Percentiles rank a stretch among this genome's conserved stretches.
These are phyloP conservation scores for Ptychoptera albimana DNA, from an alignment of 2,888 invertebrate genomes.

Conservation along the genomic window DNA sequence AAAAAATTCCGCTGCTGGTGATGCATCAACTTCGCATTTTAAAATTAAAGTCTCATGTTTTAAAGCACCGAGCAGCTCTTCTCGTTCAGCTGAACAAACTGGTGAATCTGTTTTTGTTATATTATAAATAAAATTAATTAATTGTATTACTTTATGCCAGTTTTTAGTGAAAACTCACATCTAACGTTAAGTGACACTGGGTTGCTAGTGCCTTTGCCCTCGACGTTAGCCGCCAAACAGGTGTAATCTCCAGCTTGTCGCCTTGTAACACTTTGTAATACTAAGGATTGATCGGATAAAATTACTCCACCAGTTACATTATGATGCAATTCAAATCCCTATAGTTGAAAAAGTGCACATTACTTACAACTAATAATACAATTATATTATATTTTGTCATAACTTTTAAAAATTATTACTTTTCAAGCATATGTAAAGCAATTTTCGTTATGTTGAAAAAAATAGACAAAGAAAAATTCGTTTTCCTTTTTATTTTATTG, in stretches of 20 bases:
- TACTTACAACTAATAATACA: constrained; percentile 73
- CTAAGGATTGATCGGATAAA: constrained; percentile 71
- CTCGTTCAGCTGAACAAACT: constrained; percentile 58
- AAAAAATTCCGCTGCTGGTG: constrained; percentile 71
- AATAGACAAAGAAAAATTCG: no score
- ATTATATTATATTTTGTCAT: constrained; percentile 65
- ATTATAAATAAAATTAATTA: neutral
- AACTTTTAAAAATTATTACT: constrained; percentile 74
- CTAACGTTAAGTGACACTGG: constrained; percentile 50
- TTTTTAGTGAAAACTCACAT: constrained; percentile 47
- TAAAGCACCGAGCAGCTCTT: constrained; percentile 70
- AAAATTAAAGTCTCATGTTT: constrained; percentile 77
- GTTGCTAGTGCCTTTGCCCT: constrained; percentile 64
- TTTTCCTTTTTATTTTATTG: no score
- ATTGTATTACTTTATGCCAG: no score
- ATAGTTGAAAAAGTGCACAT: constrained; percentile 15
- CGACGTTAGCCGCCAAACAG: constrained; percentile 70
- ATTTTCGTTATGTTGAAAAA: no score
- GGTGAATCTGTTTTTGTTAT: constrained; percentile 35
- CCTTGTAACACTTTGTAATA: constrained; percentile 68
- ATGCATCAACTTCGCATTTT: constrained; percentile 75
- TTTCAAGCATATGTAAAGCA: constrained; percentile 60
- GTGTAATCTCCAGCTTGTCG: constrained; percentile 77
- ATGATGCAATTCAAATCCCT: constrained; percentile 71
- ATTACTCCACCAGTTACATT: constrained; percentile 69